Percentiles rank a stretch among this genome's conserved stretches.
Conservation (phyloP, 2,113 vertebrate species). For the Chloebia gouldiae region DNA sequence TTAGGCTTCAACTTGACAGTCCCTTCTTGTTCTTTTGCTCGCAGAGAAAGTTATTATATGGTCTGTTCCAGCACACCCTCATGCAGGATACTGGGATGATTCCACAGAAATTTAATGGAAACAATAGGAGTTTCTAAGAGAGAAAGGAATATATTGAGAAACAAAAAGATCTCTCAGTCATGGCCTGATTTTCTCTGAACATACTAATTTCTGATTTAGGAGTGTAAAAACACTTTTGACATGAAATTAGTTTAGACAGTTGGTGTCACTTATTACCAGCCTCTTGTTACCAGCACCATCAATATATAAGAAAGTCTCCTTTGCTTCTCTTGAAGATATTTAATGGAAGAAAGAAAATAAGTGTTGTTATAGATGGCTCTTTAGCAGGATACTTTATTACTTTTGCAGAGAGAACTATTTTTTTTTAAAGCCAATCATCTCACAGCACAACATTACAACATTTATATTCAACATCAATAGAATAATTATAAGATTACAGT, state of each 20-base stretch:
- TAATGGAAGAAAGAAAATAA: not conserved
- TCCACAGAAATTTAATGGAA: not conserved
- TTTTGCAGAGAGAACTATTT: not conserved
- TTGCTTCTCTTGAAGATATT: not conserved
- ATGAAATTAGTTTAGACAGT: not conserved
- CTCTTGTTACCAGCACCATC: not conserved
- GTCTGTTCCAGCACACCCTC: not conserved
- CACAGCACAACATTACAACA: not conserved
- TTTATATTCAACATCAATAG: no score
- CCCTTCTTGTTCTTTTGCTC: not conserved
- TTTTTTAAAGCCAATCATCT: not conserved
- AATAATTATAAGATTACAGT: not conserved
- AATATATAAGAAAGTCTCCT: not conserved
- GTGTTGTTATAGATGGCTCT: not conserved
- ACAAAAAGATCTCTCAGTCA: not conserved
- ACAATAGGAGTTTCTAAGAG: not conserved
- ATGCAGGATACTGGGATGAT: not conserved
- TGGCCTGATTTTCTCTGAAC: not conserved
- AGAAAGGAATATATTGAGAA: not conserved
- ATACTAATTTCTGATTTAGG: not conserved
- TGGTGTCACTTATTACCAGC: not conserved
- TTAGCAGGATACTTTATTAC: not conserved
- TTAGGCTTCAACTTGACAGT: not conserved
- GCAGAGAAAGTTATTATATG: not conserved
- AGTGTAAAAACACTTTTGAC: not conserved